Percentiles rank a stretch among this genome's conserved stretches.
These are phyloP conservation scores for Balaenoptera acutorostrata DNA, from an alignment of 2,113 vertebrate genomes.

Conservation along the genomic window DNA sequence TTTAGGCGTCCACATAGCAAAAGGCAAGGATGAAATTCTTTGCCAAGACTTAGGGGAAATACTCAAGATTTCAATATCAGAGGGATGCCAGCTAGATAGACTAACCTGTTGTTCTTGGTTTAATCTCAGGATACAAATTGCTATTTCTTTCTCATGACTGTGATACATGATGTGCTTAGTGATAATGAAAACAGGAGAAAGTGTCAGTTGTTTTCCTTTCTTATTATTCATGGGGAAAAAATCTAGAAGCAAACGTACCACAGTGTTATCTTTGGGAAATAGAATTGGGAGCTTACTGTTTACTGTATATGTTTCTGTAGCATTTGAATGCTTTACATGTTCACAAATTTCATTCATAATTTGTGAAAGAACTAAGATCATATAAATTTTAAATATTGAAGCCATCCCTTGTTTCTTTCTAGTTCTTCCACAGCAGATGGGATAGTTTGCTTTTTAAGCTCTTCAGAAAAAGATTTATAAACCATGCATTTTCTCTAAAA, in stretches of 20 bases:
- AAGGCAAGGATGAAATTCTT: background rate
- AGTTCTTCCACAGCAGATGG: background rate
- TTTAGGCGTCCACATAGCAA: background rate
- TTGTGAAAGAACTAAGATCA: background rate
- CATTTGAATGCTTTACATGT: background rate
- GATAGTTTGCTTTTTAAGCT: background rate
- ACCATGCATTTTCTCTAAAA: conserved; percentile 1
- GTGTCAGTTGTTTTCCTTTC: background rate
- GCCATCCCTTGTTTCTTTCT: background rate
- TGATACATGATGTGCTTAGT: background rate
- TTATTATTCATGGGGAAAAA: background rate
- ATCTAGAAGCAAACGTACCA: background rate
- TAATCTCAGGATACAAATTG: background rate
- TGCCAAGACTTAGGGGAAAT: background rate
- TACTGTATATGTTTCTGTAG: background rate
- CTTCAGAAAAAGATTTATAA: background rate
- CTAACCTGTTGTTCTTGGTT: background rate
- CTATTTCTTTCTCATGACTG: background rate
- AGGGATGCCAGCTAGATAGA: background rate
- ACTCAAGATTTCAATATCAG: background rate
- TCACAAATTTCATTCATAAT: background rate
- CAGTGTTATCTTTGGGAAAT: background rate
- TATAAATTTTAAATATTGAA: background rate
- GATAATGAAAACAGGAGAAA: background rate
- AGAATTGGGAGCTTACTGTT: background rate